Base-by-base conservation (phyloP, 2,888 invertebrate species). In the Mythimna lalbum region DNA sequence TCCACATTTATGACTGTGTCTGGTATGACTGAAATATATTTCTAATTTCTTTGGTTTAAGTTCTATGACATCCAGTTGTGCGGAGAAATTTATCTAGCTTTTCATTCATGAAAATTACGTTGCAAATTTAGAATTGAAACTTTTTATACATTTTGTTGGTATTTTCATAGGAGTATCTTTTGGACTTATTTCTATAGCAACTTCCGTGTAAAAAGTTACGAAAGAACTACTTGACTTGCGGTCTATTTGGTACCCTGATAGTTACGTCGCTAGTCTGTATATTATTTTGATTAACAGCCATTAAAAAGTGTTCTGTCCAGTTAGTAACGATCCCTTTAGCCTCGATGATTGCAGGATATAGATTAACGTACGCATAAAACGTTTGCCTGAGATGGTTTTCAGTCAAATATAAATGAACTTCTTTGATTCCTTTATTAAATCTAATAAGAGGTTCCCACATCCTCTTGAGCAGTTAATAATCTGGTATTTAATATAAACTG, bases 381-480 rank as follows among this genome's bases (percentile, higher is more conserved):
- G 1, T 0, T 39, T 47, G 7, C 21, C 2, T 21, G n/a, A 3
- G 10, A 53, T 6, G 5, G 43, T 19, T 63, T 21, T 4, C n/a
- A 21, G 36, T n/a, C 14, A 5, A 33, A 9, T 73, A 19, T 7
- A 27, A 6, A 33, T 31, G 33, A 57, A 76, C 21, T 57, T 57
- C 56, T 43, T 50, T 12, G 2, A 23, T 27, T 17, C 10, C 12
- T 36, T 33, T 43, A 69, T 47, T 47, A 69, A 50, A 36, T 14
- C 19, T 19, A 43, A 57, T 19, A 33, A 36, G 27, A n/a, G 19
- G 56, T 47, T 76, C 27, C 50, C 76, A 76, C 57, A 36, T 76
- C 76, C 49, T 76, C 47, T 69, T 31, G 47, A 47, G 69, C 21
- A 52, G 52, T 69, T 57, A 69, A 69, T 76, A 77, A 70, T 69